Evolutionary conservation across 1,140 invertebrate genomes (phyloP).

Genomic region (Drosophila subobscura): DNA sequence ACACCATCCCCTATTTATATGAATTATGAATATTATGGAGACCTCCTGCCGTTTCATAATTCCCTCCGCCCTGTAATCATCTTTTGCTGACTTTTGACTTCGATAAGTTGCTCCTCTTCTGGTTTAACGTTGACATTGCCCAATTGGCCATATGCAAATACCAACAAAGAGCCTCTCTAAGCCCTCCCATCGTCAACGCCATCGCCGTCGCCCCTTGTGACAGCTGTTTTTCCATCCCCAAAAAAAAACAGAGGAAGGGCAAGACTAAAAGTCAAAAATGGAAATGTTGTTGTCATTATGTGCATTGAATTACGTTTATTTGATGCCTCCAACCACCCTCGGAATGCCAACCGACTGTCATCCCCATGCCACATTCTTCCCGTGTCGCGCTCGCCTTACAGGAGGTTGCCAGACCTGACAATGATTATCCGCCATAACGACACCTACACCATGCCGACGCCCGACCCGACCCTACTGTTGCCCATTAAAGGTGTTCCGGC

Average conservation of each 20-base stretch:
- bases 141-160: constrained; percentile 78
- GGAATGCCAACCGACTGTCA: too few species aligned
- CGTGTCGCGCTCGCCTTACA: constrained; percentile 1
- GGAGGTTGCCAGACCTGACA: constrained; percentile 30
- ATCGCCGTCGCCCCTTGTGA: not conserved
- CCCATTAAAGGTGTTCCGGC: constrained; percentile 71
- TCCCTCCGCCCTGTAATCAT: constrained; percentile 52
- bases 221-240: constrained; percentile 14
- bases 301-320: constrained; percentile 79
- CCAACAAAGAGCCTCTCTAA: constrained; percentile 52
- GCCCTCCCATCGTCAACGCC: constrained; percentile 21
- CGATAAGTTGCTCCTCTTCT: constrained; percentile 24
- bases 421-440: constrained; percentile 74
- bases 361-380: constrained; percentile 1
- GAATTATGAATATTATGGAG: constrained; percentile 24
- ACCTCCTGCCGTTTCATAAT: constrained; percentile 29
- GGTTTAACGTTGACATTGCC: constrained; percentile 64
- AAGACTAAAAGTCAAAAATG: constrained; percentile 57
- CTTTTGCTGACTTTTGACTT: constrained; percentile 54
- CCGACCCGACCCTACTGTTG: not conserved
- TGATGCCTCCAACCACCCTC: constrained; percentile 40
- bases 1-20: constrained; percentile 7
- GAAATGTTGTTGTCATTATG: constrained; percentile 77
- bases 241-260: not conserved
- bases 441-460: constrained; percentile 17